Conservation (phyloP, 2,888 invertebrate genomes). For the Nephrotoma guestfalica region DNA sequence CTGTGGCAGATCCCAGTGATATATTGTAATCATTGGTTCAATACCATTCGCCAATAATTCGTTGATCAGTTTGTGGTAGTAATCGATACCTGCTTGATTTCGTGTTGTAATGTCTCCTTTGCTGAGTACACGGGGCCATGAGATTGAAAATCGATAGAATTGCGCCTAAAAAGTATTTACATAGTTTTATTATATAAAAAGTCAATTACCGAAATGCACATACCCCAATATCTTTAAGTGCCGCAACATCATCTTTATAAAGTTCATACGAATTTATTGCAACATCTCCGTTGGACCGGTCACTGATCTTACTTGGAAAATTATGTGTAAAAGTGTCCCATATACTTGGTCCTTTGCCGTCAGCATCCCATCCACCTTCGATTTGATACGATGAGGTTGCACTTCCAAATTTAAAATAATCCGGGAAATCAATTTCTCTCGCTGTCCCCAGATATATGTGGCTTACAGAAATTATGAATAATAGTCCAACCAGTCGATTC, state of each 20-base stretch:
- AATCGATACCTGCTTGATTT: constrained; percentile 43
- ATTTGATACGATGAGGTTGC: not conserved
- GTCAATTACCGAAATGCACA: no score
- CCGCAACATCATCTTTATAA: not conserved
- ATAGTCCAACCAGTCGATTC: no score
- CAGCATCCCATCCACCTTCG: not conserved
- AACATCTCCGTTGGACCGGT: not conserved
- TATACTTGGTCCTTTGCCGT: not conserved
- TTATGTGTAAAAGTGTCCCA: not conserved
- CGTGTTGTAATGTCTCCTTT: constrained; percentile 36
- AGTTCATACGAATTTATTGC: not conserved
- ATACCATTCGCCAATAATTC: constrained; percentile 44
- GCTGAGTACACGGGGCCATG: constrained; percentile 50
- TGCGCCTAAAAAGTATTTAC: not conserved
- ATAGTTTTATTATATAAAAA: no score
- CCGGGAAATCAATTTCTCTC: not conserved
- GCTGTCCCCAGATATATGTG: no score
- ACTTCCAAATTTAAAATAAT: not conserved
- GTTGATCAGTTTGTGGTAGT: constrained; percentile 49
- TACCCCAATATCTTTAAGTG: not conserved
- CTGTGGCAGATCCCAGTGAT: constrained; percentile 37
- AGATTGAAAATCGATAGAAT: constrained; percentile 40
- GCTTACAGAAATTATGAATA: no score
- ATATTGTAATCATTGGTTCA: constrained; percentile 41
- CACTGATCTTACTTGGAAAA: not conserved